Evolutionary conservation across 2,888 invertebrate genomes (phyloP).

Genomic region (Isoperla grammatica): DNA sequence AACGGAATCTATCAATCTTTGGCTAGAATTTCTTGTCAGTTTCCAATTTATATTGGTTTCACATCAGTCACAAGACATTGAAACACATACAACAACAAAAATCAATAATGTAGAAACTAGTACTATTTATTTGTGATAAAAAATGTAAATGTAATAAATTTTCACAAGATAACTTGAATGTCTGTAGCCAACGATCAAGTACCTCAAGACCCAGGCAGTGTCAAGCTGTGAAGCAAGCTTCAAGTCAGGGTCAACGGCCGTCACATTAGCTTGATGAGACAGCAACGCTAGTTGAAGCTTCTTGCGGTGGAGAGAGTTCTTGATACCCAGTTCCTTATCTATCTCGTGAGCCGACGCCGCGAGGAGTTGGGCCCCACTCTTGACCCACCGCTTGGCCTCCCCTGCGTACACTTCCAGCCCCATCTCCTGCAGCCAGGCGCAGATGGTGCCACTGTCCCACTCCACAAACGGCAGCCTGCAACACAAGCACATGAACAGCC

Average conservation of each 20-base stretch:
- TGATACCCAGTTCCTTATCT: conserved; percentile 82
- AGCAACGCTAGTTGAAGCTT: conserved; percentile 69
- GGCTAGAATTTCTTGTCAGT: too few species aligned
- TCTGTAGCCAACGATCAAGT: too few species aligned
- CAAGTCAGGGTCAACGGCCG: conserved; percentile 48
- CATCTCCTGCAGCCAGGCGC: conserved; percentile 73
- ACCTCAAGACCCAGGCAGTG: conserved; percentile 70
- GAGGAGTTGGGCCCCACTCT: conserved; percentile 70
- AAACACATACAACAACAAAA: too few species aligned
- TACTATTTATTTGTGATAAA: too few species aligned
- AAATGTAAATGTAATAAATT: too few species aligned
- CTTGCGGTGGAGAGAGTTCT: conserved; percentile 84
- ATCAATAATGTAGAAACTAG: too few species aligned
- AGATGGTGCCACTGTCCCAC: conserved; percentile 75
- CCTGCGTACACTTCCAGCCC: conserved; percentile 73
- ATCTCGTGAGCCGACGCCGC: conserved; percentile 73
- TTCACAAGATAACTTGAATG: too few species aligned
- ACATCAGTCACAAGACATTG: too few species aligned
- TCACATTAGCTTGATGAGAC: conserved; percentile 38
- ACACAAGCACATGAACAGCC: conserved; percentile 45
- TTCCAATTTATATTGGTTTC: too few species aligned
- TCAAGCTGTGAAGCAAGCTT: conserved; percentile 59
- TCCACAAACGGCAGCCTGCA: conserved; percentile 67
- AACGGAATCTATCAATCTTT: too few species aligned
- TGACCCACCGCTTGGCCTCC: conserved; percentile 79